Base-by-base conservation (phyloP, 35 echinoderm and acorn worm species). In the Ophiothrix spiculata region DNA sequence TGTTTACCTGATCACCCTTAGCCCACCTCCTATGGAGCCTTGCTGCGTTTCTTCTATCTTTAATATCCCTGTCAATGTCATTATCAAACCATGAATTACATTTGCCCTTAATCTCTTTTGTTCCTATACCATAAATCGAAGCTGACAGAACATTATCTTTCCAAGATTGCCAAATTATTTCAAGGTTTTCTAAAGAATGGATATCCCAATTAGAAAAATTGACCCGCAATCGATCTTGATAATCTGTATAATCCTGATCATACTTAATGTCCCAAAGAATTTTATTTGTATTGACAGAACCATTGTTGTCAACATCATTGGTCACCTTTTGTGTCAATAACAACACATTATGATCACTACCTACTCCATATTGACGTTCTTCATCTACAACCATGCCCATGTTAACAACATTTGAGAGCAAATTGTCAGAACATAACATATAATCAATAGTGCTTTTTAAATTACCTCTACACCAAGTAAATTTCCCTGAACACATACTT, bases 1-100 rank as follows among this genome's bases (percentile, higher is more conserved):
- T 69, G 29, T 69, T 28, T 25, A 28, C 3, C 3, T n/a, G 4
- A 25, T 69, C 60, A 12, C 60, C 60, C 60, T 69, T 69, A 4
- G 10, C 60, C 60, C 41, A 82, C 25, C 36, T 29, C 36, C 80
- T 82, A 39, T 82, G 80, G 11, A 31, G 21, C 36, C 36, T 82
- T 33, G 80, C 80, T 0, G 80, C 39, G 1, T 82, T 56, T 82
- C 56, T 82, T 21, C 80, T 28, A 32, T 49, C 80, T 56, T 56
- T 82, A 56, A 82, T 82, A 32, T 19, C 80, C 35, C 10, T 13
- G 33, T 56, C 28, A 33, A 82, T 36, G 35, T 82, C 40, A 8
- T 82, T 54, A 82, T 82, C 80, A 82, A 82, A 82, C 80, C 80
- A 82, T 56, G 80, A 56, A 31, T 82, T 82, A 1, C 40, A 56